These are phyloP conservation scores for Percopsis omiscomaycus DNA, from an alignment of 2,797 vertebrate genomes.

Conservation along the genomic window DNA sequence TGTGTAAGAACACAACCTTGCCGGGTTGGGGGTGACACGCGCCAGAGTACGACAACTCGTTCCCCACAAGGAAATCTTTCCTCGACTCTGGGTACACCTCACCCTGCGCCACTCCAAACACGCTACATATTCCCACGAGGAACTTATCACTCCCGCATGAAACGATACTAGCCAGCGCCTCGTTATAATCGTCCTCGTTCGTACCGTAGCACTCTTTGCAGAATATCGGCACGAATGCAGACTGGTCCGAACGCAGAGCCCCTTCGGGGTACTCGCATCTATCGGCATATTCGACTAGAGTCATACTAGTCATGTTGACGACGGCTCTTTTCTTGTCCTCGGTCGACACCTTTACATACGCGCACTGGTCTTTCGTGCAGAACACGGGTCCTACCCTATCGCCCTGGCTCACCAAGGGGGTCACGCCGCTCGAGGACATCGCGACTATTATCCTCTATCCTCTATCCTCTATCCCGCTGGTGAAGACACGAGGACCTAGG, in stretches of 20 bases:
- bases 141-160: background rate
- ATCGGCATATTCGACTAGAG: constrained; percentile 1
- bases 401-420: constrained; percentile 1
- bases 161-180: background rate
- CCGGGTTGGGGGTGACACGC: constrained; percentile 28
- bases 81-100: constrained; percentile 7
- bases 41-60: constrained; percentile 10
- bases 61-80: constrained; percentile 1
- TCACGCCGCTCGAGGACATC: no score
- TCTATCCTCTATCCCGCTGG: no score
- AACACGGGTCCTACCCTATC: constrained; percentile 19
- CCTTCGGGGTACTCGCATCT: background rate
- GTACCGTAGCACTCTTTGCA: constrained; percentile 36
- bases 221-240: constrained; percentile 21
- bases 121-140: constrained; percentile 25
- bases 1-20: constrained; percentile 9
- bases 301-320: constrained; percentile 13
- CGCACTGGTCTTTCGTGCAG: background rate
- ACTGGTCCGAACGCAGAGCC: background rate
- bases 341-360: constrained; percentile 11
- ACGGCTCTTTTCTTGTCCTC: constrained; percentile 10
- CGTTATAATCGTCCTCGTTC: background rate
- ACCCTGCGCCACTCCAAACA: background rate
- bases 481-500: background rate
- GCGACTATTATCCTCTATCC: no score